These are phyloP conservation scores for Tauraco erythrolophus DNA, from an alignment of 2,113 vertebrate species.

Conservation along the genomic window DNA sequence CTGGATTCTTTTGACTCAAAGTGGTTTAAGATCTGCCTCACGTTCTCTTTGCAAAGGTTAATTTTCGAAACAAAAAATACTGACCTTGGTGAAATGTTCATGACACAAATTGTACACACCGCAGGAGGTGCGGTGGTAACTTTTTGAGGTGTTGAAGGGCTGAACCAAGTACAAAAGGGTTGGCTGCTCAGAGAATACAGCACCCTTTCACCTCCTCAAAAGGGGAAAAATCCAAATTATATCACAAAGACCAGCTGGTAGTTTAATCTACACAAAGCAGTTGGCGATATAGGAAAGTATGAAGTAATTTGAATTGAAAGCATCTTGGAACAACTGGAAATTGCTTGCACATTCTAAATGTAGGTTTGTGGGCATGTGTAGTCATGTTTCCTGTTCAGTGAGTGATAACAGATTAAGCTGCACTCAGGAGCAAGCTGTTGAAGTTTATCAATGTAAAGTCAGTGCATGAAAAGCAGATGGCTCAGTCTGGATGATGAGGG, in stretches of 20 bases:
- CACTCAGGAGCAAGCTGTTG: neutral
- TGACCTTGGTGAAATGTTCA: neutral
- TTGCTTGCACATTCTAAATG: neutral
- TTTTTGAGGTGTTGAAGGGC: neutral
- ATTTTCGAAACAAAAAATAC: neutral
- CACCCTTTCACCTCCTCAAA: neutral
- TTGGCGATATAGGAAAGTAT: neutral
- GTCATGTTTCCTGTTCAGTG: neutral
- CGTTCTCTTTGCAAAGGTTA: neutral
- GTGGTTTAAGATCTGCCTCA: neutral
- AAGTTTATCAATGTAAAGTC: neutral
- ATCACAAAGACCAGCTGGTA: neutral
- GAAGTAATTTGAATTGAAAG: neutral
- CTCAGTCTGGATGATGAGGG: neutral
- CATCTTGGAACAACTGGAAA: neutral
- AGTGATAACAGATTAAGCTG: neutral
- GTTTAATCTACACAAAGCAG: neutral
- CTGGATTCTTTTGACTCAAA: neutral
- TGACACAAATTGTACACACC: rapidly evolving
- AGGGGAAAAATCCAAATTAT: neutral
- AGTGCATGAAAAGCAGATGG: neutral
- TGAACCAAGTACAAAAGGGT: neutral
- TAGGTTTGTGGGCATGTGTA: neutral
- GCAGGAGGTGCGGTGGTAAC: neutral
- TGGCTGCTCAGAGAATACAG: neutral